phyloP scores from a whole-genome alignment of 2,113 vertebrate genomes.

The Sula dactylatra region DNA sequence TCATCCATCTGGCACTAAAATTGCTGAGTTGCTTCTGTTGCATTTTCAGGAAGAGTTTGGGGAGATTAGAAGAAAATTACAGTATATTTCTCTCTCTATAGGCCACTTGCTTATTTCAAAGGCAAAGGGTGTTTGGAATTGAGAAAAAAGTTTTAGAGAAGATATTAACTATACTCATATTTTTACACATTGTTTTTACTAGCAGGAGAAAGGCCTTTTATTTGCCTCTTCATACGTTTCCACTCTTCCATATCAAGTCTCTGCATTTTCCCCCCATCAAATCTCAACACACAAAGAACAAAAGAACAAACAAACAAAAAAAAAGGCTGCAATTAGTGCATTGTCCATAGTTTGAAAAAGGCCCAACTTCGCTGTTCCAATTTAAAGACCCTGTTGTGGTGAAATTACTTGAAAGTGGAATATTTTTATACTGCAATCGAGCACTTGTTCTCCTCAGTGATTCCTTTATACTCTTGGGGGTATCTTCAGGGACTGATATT shows the following conservation, averaged over 20 bases:
- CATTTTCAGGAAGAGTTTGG: slow-evolving; percentile 66
- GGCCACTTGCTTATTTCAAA: slow-evolving; percentile 61
- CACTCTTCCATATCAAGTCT: background rate
- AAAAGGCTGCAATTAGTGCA: background rate
- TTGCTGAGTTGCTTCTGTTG: slow-evolving; percentile 71
- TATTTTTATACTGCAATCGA: slow-evolving; percentile 10
- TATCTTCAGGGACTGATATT: background rate
- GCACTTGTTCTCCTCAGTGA: slow-evolving; percentile 49
- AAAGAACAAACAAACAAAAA: background rate
- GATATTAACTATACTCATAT: background rate
- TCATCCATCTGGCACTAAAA: slow-evolving; percentile 69
- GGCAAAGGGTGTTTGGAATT: slow-evolving; percentile 11
- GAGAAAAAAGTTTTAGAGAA: background rate
- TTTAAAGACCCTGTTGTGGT: background rate
- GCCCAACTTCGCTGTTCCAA: background rate
- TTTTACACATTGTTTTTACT: slow-evolving; percentile 1
- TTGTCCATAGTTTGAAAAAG: background rate
- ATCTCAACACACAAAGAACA: background rate
- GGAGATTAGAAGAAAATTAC: slow-evolving; percentile 64
- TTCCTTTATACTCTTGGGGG: slow-evolving; percentile 49
- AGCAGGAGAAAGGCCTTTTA: background rate
- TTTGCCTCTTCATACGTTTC: background rate
- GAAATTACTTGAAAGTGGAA: background rate
- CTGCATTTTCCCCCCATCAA: background rate
- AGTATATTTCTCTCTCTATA: slow-evolving; percentile 37